phyloP scores from a whole-genome alignment of 2,888 invertebrate genomes.

The Napeogenes sylphis region DNA sequence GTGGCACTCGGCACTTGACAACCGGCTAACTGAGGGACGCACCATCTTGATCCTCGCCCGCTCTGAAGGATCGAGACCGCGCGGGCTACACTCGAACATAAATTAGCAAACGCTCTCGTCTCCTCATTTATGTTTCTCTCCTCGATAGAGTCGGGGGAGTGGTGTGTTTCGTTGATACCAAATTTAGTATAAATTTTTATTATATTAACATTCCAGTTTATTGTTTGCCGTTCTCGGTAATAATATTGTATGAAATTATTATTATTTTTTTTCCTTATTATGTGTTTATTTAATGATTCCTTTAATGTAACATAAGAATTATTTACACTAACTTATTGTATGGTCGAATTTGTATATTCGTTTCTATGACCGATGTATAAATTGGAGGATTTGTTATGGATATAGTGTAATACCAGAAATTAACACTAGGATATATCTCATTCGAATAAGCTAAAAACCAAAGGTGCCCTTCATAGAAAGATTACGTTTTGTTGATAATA shows the following conservation, averaged over 20 bases:
- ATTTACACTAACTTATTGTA: slow-evolving; percentile 74
- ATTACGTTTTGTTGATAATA: slow-evolving; percentile 77
- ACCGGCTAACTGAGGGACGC: slow-evolving; percentile 77
- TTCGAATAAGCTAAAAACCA: slow-evolving; percentile 88
- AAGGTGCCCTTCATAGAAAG: slow-evolving; percentile 87
- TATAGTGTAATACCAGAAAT: slow-evolving; percentile 72
- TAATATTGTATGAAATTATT: slow-evolving; percentile 62
- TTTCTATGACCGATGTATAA: slow-evolving; percentile 70
- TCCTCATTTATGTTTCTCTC: slow-evolving; percentile 40
- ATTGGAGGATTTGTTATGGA: slow-evolving; percentile 70
- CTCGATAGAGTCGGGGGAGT: slow-evolving; percentile 52
- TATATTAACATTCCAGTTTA: slow-evolving; percentile 75
- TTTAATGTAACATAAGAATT: slow-evolving; percentile 73
- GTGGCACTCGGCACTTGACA: slow-evolving; percentile 85
- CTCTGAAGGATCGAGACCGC: not conserved
- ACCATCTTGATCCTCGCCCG: slow-evolving; percentile 60
- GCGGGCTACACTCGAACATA: too few species aligned
- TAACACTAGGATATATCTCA: slow-evolving; percentile 76
- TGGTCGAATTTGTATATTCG: slow-evolving; percentile 61
- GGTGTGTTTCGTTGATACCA: slow-evolving; percentile 71
- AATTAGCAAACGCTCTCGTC: slow-evolving; percentile 38
- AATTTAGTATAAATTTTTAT: slow-evolving; percentile 66
- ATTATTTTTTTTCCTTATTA: slow-evolving; percentile 58
- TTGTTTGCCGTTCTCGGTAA: slow-evolving; percentile 65
- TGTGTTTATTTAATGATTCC: slow-evolving; percentile 66